Base-by-base conservation (phyloP, 1,140 invertebrate species). In the Meloidogyne exigua region DNA sequence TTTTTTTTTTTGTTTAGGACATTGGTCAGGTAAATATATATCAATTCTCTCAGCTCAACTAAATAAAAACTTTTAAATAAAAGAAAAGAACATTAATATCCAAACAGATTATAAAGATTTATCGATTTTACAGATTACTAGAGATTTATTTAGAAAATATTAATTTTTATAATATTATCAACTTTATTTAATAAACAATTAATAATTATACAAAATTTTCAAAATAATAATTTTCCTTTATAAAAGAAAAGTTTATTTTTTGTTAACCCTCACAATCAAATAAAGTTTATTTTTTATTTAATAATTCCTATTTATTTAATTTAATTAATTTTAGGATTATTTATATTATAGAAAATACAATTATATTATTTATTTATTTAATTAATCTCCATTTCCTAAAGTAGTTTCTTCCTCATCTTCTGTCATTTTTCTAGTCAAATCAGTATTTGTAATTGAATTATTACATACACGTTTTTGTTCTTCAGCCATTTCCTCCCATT, bases 401-500 rank as follows among this genome's bases (percentile, higher is more conserved):
- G 36, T 21, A 28, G 57, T 73, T 21, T 73, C 71, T 63, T 73
- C 71, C 13, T n/a, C 49, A 7, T 57, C 49, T n/a, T 57, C 49
- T n/a, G 49, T n/a, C 49, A 57, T 57, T 64, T 64, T 73, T 28
- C 39, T 64, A 7, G 57, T 28, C 7, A 57, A 57, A 9, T 57
- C 49, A n/a, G 18, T 57, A 57, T 57, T 57, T 57, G n/a, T 57
- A 49, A 49, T 15, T 11, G n/a, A 26, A 21, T 28, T 36, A 10
- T 73, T 23, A 4, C 57, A 12, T 25, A 73, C 65, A 36, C 71
- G 42, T 64, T 79, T 71, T 62, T 86, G 83, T 68, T 85, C 85
- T 36, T 83, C 84, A 39, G 90, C 90, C 77, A 89, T 88, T 65
- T 88, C 79, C 79, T 89, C 88, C 91, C 91, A 92, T 76, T 86